A percentile compares a stretch with the other conserved stretches of the same genome.
Evolutionary conservation across 2,797 vertebrate species (phyloP).

Genomic region (Anableps anableps): DNA sequence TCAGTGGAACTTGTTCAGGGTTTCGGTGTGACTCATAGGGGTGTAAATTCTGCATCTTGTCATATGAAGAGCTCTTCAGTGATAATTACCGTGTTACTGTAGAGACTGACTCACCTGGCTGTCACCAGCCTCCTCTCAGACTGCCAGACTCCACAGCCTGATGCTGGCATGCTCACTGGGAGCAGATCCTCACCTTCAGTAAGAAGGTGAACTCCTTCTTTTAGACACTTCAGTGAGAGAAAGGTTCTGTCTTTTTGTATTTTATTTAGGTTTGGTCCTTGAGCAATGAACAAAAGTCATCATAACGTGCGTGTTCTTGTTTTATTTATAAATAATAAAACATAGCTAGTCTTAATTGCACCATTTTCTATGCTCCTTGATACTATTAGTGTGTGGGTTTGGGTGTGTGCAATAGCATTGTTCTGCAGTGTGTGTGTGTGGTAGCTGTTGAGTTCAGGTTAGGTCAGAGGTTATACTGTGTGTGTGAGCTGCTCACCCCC

Average conservation of each 20-base stretch:
- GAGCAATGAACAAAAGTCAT: background rate
- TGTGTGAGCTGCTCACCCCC: background rate
- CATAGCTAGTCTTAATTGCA: background rate
- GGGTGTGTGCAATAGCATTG: background rate
- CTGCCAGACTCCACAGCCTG: conserved; percentile 22
- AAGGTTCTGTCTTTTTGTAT: background rate
- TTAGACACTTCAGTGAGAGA: background rate
- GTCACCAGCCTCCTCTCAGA: conserved; percentile 30
- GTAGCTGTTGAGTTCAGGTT: background rate
- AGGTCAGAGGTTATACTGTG: background rate
- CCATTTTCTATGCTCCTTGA: background rate
- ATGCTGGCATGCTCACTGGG: background rate
- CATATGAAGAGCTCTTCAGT: conserved; percentile 33
- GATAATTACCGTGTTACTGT: conserved; percentile 29
- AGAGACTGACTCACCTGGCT: conserved; percentile 27
- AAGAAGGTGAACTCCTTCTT: too few species aligned
- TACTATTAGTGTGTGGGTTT: background rate
- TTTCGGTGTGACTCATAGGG: conserved; percentile 19
- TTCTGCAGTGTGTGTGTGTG: background rate
- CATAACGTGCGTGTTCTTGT: background rate
- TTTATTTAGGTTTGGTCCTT: background rate
- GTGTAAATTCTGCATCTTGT: conserved; percentile 42
- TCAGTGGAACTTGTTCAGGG: background rate
- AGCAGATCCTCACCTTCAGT: background rate
- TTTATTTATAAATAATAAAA: background rate